Evolutionary conservation across 2,888 invertebrate genomes (phyloP).

Genomic region (Platycnemis pennipes): DNA sequence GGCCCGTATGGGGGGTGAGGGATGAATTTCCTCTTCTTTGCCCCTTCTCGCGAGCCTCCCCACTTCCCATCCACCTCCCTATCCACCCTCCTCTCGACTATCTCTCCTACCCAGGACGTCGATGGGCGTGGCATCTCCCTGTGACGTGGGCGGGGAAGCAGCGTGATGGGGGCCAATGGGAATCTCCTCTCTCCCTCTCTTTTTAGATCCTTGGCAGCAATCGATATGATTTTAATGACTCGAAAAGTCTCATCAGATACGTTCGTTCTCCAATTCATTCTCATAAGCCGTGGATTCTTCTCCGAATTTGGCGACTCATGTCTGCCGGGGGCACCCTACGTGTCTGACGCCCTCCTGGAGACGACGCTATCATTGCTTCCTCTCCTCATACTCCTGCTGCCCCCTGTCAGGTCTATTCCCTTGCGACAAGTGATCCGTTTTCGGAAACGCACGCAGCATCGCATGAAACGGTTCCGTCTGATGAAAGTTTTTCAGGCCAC

Average conservation of each 20-base stretch:
- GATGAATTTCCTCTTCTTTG: no score
- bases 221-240: constrained; percentile 36
- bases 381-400: not conserved
- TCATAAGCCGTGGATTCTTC: not conserved
- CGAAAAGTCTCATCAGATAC: not conserved
- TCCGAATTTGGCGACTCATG: not conserved
- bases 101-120: not conserved
- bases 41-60: not conserved
- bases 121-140: constrained; percentile 27
- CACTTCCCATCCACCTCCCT: not conserved
- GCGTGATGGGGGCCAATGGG: constrained; percentile 36
- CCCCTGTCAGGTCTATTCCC: not conserved
- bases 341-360: not conserved
- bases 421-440: not conserved
- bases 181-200: not conserved
- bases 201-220: constrained; percentile 28
- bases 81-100: not conserved
- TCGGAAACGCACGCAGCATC: not conserved
- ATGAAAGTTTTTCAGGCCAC: not conserved
- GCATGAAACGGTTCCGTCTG: not conserved
- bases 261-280: constrained; percentile 12
- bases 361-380: not conserved
- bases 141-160: constrained; percentile 23
- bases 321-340: not conserved
- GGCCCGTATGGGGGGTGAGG: no score